Base-by-base conservation (phyloP, 2,797 vertebrate genomes). In the Neostethus bicornis region DNA sequence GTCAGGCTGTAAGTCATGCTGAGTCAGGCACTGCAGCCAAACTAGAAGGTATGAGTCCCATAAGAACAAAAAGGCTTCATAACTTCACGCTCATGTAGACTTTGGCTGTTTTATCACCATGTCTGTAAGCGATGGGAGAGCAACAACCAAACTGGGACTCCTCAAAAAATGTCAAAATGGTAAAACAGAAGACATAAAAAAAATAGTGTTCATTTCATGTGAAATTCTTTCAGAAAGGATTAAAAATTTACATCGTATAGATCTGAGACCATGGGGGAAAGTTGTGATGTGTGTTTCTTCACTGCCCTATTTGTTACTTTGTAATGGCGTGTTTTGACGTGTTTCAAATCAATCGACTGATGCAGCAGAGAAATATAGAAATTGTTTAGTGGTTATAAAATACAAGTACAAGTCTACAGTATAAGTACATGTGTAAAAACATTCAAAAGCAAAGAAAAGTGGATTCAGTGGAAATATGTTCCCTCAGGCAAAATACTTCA, bases 1-100 rank as follows among this genome's bases (percentile, higher is more conserved):
- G 47, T 43, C 21, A 1, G 46, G 75, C 39, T 35, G 17, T 57
- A 23, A 70, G 66, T 38, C 74, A 56, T 38, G 37, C 50, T 52
- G 51, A 61, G 56, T 48, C 50, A 58, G 39, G 50, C 44, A 59
- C 54, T 20, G 53, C 64, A 51, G 57, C 61, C 23, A 24, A 2
- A n/a, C 28, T 34, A 12, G 34, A 57, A 67, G 32, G 35, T 37
- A 26, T 50, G 34, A 66, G 12, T 24, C 48, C 39, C 76, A 48
- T 31, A 41, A 66, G 62, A 39, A 4, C 20, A 19, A 23, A 20
- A 42, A 23, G 23, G 12, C 9, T 13, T 13, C 5, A 21, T 2
- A 42, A 42, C 11, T 6, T 21, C 19, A 42, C 5, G 11, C 39
- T 19, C 8, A 19, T 38, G 16, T 4, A 10, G 16, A 5, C 17